Conservation (phyloP, 2,888 invertebrate genomes). For the Anoncus sp. region DNA sequence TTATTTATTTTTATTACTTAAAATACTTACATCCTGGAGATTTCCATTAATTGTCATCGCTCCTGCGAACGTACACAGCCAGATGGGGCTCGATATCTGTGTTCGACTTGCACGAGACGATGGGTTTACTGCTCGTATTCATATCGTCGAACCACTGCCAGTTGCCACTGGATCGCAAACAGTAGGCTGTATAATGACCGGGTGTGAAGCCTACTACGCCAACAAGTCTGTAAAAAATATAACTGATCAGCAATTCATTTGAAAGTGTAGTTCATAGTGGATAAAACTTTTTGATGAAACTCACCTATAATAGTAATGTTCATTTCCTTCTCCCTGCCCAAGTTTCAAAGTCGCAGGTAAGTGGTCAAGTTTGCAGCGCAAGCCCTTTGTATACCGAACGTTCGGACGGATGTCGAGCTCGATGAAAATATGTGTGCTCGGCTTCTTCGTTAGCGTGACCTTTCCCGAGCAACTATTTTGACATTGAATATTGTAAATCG, state of each 20-base stretch:
- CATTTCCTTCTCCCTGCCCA: no score
- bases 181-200: conserved; percentile 48
- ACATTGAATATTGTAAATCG: background rate
- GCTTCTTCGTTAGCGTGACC: background rate
- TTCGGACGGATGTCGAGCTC: background rate
- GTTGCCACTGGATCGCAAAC: conserved; percentile 31
- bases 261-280: no score
- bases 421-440: background rate
- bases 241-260: no score
- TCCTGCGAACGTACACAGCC: conserved; percentile 29
- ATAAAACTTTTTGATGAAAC: no score
- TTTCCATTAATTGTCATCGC: no score
- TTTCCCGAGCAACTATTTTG: background rate
- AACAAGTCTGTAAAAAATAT: conserved; percentile 34
- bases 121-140: no score
- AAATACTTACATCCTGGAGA: no score
- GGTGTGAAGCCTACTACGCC: conserved; percentile 25
- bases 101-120: conserved; percentile 3
- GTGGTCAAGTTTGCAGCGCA: background rate
- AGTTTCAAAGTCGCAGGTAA: no score
- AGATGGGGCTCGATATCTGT: conserved; percentile 28
- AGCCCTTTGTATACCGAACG: background rate
- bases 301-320: no score
- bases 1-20: no score
- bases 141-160: conserved; percentile 40